A percentile compares a stretch with the other conserved stretches of the same genome.
phyloP scores from a whole-genome alignment of 1,140 invertebrate genomes.

The Ephestia elutella region DNA sequence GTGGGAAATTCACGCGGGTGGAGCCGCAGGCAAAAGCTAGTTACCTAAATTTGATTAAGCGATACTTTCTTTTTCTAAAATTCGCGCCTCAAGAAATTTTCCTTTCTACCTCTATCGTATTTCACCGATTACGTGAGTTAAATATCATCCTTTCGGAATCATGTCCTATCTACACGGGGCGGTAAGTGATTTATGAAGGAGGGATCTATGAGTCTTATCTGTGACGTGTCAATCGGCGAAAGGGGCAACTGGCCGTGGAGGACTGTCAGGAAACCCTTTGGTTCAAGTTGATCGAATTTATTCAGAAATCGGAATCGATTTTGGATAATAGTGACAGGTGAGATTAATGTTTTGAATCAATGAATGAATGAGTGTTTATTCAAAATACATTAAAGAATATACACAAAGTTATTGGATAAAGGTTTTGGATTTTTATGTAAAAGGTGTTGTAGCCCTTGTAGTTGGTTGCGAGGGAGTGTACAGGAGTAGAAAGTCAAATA shows the following conservation, averaged over 20 bases:
- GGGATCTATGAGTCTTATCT: background rate
- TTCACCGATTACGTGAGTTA: background rate
- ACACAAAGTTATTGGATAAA: too few relatives aligned
- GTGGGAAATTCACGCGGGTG: too few relatives aligned
- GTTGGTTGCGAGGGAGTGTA: too few relatives aligned
- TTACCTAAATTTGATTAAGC: too few relatives aligned
- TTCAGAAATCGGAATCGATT: background rate
- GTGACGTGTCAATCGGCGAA: background rate
- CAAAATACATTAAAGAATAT: too few relatives aligned
- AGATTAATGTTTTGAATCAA: background rate
- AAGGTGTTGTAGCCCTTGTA: too few relatives aligned
- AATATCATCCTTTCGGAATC: background rate
- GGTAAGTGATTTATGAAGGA: background rate
- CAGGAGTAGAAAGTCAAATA: too few relatives aligned
- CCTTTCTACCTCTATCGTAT: background rate
- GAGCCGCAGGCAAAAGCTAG: too few relatives aligned
- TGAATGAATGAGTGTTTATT: too few relatives aligned
- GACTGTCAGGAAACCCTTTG: background rate
- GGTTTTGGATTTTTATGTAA: too few relatives aligned
- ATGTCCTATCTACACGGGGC: background rate
- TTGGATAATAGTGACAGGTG: background rate
- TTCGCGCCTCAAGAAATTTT: too few relatives aligned
- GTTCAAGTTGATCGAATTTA: background rate
- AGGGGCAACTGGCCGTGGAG: background rate
- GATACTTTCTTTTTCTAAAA: too few relatives aligned